Evolutionary conservation across 37 sponge, comb jelly and placozoan species (phyloP).

Genomic region (Cliona cf. orientalis): DNA sequence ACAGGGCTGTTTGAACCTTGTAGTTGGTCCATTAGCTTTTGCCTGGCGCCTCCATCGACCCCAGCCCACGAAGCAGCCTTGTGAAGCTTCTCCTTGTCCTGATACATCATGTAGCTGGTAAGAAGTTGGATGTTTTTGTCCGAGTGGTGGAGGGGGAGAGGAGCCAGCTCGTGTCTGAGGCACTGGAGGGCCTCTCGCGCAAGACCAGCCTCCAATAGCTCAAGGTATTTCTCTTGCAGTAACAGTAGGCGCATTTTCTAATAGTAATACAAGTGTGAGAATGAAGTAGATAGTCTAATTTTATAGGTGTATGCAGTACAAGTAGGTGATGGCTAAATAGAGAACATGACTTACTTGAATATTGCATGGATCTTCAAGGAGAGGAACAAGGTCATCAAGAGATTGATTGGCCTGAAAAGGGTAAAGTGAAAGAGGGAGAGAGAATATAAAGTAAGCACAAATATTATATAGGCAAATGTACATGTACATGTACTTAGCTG

Average conservation of each 20-base stretch:
- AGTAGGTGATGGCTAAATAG: background rate
- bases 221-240: slow-evolving; percentile 96
- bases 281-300: background rate
- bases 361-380: slow-evolving; percentile 56
- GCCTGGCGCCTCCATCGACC: slow-evolving; percentile 76
- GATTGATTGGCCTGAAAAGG: slow-evolving; percentile 60
- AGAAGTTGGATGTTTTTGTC: slow-evolving; percentile 76
- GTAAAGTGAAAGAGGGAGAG: background rate
- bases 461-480: background rate
- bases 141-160: slow-evolving; percentile 64
- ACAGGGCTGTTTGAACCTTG: too few relatives aligned
- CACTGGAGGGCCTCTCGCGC: slow-evolving; percentile 85
- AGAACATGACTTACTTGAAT: slow-evolving; percentile 35
- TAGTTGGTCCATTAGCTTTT: slow-evolving; percentile 86
- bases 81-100: slow-evolving; percentile 72
- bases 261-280: too few relatives aligned
- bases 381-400: slow-evolving; percentile 64
- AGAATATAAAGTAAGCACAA: background rate
- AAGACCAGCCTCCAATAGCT: slow-evolving; percentile 81
- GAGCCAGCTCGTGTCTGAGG: slow-evolving; percentile 88
- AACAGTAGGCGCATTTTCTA: slow-evolving; percentile 88
- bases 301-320: background rate
- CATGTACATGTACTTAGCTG: background rate
- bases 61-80: slow-evolving; percentile 89
- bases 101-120: slow-evolving; percentile 88